These are phyloP conservation scores for Tor tambroides DNA, from an alignment of 2,113 vertebrate species.

Conservation along the genomic window DNA sequence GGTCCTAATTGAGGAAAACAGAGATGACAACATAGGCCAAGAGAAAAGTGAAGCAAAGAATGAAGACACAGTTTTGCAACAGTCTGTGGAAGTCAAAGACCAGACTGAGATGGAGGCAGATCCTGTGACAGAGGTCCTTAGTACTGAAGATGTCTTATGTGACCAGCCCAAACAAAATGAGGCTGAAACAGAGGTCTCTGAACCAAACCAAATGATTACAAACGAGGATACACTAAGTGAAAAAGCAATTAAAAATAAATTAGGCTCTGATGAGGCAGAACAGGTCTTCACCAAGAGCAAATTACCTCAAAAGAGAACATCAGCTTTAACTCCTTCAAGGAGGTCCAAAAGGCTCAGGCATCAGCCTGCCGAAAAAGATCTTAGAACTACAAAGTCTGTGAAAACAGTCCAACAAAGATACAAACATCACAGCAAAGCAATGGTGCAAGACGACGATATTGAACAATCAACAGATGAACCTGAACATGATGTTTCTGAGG, in stretches of 20 bases:
- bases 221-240: slow-evolving; percentile 9
- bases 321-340: not conserved
- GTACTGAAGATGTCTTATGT: not conserved
- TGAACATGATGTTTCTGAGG: slow-evolving; percentile 7
- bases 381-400: slow-evolving; percentile 7
- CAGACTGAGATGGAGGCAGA: not conserved
- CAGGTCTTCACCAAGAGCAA: not conserved
- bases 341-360: not conserved
- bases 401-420: slow-evolving; percentile 6
- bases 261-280: not conserved
- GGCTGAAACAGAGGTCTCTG: not conserved
- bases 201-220: not conserved
- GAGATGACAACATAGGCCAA: not conserved
- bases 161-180: not conserved
- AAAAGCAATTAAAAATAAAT: not conserved
- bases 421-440: not conserved
- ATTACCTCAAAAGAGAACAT: not conserved
- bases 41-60: not conserved
- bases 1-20: slow-evolving; percentile 15
- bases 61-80: not conserved
- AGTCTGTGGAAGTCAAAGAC: not conserved
- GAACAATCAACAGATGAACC: slow-evolving; percentile 4
- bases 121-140: not conserved
- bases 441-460: not conserved
- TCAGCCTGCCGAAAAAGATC: slow-evolving; percentile 6